phyloP scores from a whole-genome alignment of 2,888 invertebrate genomes.

The Alviniconcha strummeri region DNA sequence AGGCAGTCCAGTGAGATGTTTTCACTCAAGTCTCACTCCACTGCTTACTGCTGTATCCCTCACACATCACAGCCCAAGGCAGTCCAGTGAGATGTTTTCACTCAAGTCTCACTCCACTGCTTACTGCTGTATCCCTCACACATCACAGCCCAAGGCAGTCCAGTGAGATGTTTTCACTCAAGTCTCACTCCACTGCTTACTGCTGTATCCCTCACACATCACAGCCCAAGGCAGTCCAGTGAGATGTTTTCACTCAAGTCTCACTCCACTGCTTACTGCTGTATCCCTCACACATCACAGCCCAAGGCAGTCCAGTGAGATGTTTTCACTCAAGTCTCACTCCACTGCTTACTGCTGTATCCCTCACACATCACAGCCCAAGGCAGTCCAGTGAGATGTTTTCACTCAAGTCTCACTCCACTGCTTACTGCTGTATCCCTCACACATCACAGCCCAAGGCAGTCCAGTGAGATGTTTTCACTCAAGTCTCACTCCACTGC shows the following conservation, averaged over 20 bases:
- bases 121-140: no score
- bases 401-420: neutral
- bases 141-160: no score
- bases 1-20: neutral
- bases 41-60: neutral
- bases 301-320: no score
- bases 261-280: neutral
- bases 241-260: neutral
- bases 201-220: neutral
- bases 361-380: no score
- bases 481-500: neutral
- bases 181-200: neutral
- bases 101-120: no score
- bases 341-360: no score
- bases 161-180: neutral
- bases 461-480: neutral
- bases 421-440: neutral
- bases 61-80: no score
- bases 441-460: no score
- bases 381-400: neutral
- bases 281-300: no score
- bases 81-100: no score
- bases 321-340: no score
- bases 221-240: no score
- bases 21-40: neutral